phyloP scores from a whole-genome alignment of 2,113 vertebrate species.

The Danionella cerebrum region DNA sequence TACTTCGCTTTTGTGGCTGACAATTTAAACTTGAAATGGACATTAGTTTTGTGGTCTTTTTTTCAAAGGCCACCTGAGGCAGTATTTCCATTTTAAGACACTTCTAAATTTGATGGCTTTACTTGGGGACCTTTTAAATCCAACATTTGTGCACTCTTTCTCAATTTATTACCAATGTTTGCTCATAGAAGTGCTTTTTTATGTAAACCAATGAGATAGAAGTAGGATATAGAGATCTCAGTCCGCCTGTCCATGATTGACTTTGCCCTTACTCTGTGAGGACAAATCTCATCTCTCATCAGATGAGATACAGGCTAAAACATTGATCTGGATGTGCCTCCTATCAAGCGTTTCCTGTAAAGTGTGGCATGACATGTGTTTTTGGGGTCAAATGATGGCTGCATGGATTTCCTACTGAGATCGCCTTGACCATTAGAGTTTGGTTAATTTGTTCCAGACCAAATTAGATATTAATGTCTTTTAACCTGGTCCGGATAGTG shows the following conservation, averaged over 20 bases:
- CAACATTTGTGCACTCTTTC: too few species aligned
- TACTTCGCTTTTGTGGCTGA: background rate
- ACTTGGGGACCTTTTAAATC: too few species aligned
- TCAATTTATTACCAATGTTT: background rate
- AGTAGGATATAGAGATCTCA: too few species aligned
- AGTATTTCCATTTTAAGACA: conserved; percentile 29
- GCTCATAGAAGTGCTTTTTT: background rate
- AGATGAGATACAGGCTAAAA: conserved; percentile 21
- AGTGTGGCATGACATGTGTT: background rate
- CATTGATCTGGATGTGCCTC: conserved; percentile 33
- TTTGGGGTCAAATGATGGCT: background rate
- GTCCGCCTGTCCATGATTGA: conserved; percentile 19
- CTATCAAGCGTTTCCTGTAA: conserved; percentile 19
- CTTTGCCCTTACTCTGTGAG: conserved; percentile 21
- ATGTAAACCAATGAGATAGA: too few species aligned
- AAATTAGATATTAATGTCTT: too few species aligned
- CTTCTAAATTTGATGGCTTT: conserved; percentile 30
- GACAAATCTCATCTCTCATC: conserved; percentile 23
- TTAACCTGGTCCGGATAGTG: too few species aligned
- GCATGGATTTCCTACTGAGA: background rate
- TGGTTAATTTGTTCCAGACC: background rate
- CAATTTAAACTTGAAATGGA: conserved; percentile 3
- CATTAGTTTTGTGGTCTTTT: conserved; percentile 19
- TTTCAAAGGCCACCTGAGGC: conserved; percentile 29
- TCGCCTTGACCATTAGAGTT: background rate